Evolutionary conservation across 2,113 vertebrate species (phyloP).

Genomic region (Petrocephalus microphthalmus): DNA sequence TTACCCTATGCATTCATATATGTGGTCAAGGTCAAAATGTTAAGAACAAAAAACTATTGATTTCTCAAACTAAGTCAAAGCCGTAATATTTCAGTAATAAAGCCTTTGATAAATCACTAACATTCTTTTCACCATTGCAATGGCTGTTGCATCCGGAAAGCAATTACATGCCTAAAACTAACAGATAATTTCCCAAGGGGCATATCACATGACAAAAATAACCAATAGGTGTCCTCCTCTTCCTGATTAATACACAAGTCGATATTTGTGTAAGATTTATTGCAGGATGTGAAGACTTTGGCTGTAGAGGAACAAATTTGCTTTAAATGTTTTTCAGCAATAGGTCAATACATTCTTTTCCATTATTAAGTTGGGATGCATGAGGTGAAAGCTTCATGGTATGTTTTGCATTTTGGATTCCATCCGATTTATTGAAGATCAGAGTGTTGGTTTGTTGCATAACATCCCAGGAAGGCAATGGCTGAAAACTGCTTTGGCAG

Average conservation of each 20-base stretch:
- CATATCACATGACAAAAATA: background rate
- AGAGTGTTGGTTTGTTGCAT: background rate
- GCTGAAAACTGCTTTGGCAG: background rate
- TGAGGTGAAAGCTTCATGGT: background rate
- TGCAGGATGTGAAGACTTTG: background rate
- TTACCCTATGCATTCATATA: background rate
- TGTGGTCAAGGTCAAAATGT: background rate
- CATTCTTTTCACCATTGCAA: background rate
- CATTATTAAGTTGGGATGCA: background rate
- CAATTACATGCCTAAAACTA: conserved; percentile 4
- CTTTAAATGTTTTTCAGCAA: background rate
- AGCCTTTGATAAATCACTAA: background rate
- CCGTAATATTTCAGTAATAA: background rate
- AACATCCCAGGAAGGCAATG: background rate
- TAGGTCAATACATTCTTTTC: background rate
- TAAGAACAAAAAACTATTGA: background rate
- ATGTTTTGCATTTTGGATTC: background rate
- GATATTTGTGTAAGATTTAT: background rate
- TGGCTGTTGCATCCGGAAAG: background rate
- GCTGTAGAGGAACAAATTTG: background rate
- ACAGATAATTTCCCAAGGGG: conserved; percentile 2
- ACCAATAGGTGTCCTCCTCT: background rate
- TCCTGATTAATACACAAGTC: background rate
- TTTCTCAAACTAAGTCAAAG: background rate
- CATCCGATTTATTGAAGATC: background rate